Conservation (phyloP, 2,113 vertebrate species). For the Rhabdomys dilectus region DNA sequence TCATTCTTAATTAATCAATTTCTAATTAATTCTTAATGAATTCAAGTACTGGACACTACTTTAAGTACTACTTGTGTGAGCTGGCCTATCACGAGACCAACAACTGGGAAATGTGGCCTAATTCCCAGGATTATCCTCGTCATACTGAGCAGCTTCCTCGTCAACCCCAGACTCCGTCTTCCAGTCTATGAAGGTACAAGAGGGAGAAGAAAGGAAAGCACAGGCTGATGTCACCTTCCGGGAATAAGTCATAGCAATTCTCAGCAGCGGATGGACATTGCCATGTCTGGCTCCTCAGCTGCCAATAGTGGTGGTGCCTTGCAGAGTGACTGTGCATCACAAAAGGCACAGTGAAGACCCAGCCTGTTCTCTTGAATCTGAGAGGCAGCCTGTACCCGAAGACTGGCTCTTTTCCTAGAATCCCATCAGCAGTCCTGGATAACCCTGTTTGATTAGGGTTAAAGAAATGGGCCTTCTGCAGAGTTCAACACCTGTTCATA, state of each 20-base stretch:
- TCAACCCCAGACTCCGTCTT: slow-evolving; percentile 56
- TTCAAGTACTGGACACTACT: background rate
- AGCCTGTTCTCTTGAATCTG: background rate
- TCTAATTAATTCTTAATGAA: background rate
- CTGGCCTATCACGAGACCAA: background rate
- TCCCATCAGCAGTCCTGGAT: background rate
- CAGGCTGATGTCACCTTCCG: slow-evolving; percentile 5
- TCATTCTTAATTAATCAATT: background rate
- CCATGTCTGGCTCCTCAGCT: background rate
- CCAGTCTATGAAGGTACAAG: slow-evolving; percentile 48
- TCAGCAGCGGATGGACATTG: background rate
- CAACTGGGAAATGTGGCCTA: slow-evolving; percentile 14
- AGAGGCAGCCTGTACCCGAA: background rate
- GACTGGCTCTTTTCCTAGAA: background rate
- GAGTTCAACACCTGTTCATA: background rate
- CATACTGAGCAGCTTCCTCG: slow-evolving; percentile 57
- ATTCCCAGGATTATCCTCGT: background rate
- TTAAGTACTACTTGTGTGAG: background rate
- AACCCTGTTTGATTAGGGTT: background rate
- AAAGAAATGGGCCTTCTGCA: background rate
- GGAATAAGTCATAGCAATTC: slow-evolving; percentile 29
- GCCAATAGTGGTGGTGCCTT: background rate
- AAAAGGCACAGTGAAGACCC: background rate
- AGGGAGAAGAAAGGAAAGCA: background rate
- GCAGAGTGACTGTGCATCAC: background rate